Percentiles rank a stretch among this genome's conserved stretches.
Evolutionary conservation across 2,113 vertebrate genomes (phyloP).

Genomic region (Gracilinanus agilis): DNA sequence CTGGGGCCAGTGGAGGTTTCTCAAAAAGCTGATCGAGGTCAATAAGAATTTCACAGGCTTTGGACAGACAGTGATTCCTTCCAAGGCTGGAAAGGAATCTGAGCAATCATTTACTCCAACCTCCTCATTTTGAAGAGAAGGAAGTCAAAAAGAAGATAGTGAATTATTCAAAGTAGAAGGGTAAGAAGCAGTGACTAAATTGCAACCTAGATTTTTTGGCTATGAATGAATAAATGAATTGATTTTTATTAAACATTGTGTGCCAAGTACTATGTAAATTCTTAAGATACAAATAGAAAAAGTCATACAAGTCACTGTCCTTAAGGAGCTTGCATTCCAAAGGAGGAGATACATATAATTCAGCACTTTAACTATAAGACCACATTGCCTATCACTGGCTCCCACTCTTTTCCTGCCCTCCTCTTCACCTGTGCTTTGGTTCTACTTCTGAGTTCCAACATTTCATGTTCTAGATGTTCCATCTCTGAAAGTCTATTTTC

Average conservation of each 20-base stretch:
- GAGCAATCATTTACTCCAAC: neutral
- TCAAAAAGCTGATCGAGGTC: neutral
- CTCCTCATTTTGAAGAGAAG: neutral
- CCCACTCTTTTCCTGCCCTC: neutral
- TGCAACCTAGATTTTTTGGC: neutral
- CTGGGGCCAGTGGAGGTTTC: neutral
- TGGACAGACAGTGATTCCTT: neutral
- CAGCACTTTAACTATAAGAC: neutral
- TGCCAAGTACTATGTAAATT: neutral
- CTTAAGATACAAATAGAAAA: neutral
- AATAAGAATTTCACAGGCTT: neutral
- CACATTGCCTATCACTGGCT: neutral
- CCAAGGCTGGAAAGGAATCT: neutral
- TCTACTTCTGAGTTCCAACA: neutral
- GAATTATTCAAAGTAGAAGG: neutral
- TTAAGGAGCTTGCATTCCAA: neutral
- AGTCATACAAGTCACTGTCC: neutral
- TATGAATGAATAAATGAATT: neutral
- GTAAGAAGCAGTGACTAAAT: neutral
- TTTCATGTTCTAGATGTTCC: neutral
- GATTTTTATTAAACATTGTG: neutral
- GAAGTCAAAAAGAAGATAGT: neutral
- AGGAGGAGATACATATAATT: neutral
- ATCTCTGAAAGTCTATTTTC: neutral
- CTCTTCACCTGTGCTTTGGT: neutral